Evolutionary conservation across 2,888 invertebrate species (phyloP).

Genomic region (Mimumesa dahlbomi): DNA sequence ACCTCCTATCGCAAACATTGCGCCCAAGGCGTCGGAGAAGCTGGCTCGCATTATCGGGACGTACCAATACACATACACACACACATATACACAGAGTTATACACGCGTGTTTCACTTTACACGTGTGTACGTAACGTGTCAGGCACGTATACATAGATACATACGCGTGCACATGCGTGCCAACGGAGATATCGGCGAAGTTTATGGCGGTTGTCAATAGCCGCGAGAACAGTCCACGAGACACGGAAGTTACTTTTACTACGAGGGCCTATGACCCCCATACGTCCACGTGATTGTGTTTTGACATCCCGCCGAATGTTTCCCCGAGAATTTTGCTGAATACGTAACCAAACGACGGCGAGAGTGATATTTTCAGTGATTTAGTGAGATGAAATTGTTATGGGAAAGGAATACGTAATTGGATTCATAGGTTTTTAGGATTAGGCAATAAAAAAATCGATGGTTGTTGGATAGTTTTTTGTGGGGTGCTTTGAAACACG

Average conservation of each 20-base stretch:
- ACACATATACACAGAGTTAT: not conserved
- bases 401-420: no score
- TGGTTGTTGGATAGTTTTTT: no score
- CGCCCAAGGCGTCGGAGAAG: constrained; percentile 44
- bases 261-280: constrained; percentile 38
- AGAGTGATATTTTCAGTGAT: no score
- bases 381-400: no score
- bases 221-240: constrained; percentile 37
- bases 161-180: constrained; percentile 19
- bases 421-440: no score
- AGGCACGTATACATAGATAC: not conserved
- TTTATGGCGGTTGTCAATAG: constrained; percentile 53
- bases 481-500: no score
- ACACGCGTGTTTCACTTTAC: not conserved
- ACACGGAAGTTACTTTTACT: constrained; percentile 47
- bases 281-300: constrained; percentile 36
- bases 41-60: constrained; percentile 41
- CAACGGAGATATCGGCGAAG: constrained; percentile 36
- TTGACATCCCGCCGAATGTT: constrained; percentile 18
- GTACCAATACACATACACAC: no score
- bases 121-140: not conserved
- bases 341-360: not conserved
- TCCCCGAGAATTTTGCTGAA: constrained; percentile 23
- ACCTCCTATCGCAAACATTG: constrained; percentile 56
- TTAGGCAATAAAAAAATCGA: no score